Evolutionary conservation across 1,140 invertebrate genomes (phyloP).

Genomic region (Trigoniulus corallinus): DNA sequence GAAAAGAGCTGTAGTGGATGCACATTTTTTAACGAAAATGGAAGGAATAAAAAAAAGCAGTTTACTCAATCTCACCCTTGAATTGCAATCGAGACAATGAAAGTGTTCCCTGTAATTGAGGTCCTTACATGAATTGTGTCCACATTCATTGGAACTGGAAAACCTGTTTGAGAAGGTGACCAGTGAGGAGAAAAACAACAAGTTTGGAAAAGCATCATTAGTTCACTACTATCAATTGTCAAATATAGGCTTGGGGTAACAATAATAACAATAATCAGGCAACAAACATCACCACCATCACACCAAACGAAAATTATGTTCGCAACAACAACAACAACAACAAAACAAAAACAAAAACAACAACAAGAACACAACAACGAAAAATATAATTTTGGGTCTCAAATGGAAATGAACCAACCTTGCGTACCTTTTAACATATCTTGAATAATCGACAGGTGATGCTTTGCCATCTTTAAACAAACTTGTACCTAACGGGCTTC

Average conservation of each 20-base stretch:
- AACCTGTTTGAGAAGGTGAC: constrained; percentile 28
- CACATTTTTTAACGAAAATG: too few relatives aligned
- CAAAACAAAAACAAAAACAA: background rate
- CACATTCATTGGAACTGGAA: constrained; percentile 53
- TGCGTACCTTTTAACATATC: constrained; percentile 50
- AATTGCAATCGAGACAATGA: constrained; percentile 82
- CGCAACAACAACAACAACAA: background rate
- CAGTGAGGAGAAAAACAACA: constrained; percentile 2
- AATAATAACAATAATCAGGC: background rate
- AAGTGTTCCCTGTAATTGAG: constrained; percentile 84
- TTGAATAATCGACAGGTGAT: constrained; percentile 47
- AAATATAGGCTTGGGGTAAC: too few relatives aligned
- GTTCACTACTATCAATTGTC: too few relatives aligned
- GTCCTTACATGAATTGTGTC: constrained; percentile 59
- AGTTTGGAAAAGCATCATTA: too few relatives aligned
- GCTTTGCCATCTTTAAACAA: constrained; percentile 10
- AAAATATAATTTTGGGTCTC: background rate
- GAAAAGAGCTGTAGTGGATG: too few relatives aligned
- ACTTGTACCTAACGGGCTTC: too few relatives aligned
- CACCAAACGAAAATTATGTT: background rate
- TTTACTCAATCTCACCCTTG: too few relatives aligned
- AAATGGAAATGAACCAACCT: background rate
- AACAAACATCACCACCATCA: background rate
- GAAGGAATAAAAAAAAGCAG: too few relatives aligned
- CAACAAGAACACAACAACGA: background rate